A percentile compares a stretch with the other conserved stretches of the same genome.
These are phyloP conservation scores for Acromyrmex echinatior DNA, from an alignment of 1,140 invertebrate genomes.

Conservation along the genomic window DNA sequence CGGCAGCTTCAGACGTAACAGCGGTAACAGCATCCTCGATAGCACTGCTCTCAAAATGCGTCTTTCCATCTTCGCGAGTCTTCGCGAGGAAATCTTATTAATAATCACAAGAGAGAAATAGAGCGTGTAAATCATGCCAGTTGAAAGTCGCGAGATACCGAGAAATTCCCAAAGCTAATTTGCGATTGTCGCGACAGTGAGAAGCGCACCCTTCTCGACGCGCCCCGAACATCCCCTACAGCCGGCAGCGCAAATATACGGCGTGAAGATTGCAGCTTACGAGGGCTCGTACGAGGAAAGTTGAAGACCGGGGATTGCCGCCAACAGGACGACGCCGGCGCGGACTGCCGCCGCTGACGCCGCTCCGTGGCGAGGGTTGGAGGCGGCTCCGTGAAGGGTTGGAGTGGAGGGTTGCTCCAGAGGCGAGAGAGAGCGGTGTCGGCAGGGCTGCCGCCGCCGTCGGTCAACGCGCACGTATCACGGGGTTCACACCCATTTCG, in stretches of 20 bases:
- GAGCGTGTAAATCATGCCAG: neutral
- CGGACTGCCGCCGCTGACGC: slow-evolving; percentile 62
- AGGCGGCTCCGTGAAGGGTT: slow-evolving; percentile 33
- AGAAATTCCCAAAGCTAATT: neutral
- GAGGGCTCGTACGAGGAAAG: slow-evolving; percentile 19
- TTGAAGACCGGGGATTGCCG: slow-evolving; percentile 62
- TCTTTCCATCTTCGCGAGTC: neutral
- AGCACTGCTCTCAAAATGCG: no score
- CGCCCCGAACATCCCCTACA: neutral
- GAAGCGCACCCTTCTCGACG: neutral
- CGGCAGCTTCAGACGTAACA: neutral
- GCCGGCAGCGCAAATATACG: neutral
- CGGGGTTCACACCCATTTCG: slow-evolving; percentile 74
- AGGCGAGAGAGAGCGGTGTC: slow-evolving; percentile 61
- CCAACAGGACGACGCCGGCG: slow-evolving; percentile 63
- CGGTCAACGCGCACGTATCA: slow-evolving; percentile 69
- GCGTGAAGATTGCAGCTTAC: neutral
- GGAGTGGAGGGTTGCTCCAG: slow-evolving; percentile 33
- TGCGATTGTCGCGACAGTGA: neutral
- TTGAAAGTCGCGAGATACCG: neutral
- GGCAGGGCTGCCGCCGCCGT: slow-evolving; percentile 70
- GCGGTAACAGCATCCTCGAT: neutral
- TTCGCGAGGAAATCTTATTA: neutral
- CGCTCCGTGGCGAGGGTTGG: slow-evolving; percentile 71
- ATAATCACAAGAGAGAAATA: neutral